Base-by-base conservation (phyloP, 2,113 vertebrate genomes). In the Mirounga angustirostris region DNA sequence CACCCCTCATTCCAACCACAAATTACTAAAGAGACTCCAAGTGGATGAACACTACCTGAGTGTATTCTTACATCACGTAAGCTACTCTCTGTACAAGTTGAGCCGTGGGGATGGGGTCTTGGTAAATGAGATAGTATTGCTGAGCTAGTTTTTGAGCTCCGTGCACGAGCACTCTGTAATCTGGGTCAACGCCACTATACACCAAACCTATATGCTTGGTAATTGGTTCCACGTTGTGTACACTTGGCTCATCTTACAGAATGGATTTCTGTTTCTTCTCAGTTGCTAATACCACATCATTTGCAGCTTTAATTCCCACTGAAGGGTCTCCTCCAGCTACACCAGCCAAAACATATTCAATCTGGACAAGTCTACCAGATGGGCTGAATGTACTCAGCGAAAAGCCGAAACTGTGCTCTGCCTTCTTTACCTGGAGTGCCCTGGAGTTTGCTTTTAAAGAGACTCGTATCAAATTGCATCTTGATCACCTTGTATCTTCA, bases 211-310 rank as follows among this genome's bases (percentile, higher is more conserved):
- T 99, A 90, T 99, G 99, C 97, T 99, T 99, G 92, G 99, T 99
- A 98, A 99, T 99, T 36, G 99, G 99, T 97, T 99, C 99, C 98
- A 99, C 99, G 99, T 99, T 99, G 98, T 99, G 99, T 91, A 99
- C 99, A 69, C 99, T 99, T 98, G 99, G 99, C 96, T 99, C 99
- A 98, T 99, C 99, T 73, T 99, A 99, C 94, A 99, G 99, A 88
- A 99, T 99, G 24, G 99, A 99, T 97, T 99, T 99, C 97, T 99
- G 99, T 98, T 99, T 99, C 98, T 99, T 99, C 98, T 99, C 99
- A 79, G 99, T 99, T 91, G 99, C 99, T 98, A 99, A 97, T n/a
- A 99, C 99, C 56, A 99, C 99, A 67, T 99, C 99, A 98, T 99
- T 99, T 97, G 99, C 99, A 98, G 99, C 99, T 99, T 91, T 69